A percentile compares a stretch with the other conserved stretches of the same genome.
Conservation (phyloP, 2,113 vertebrate genomes). For the Equus quagga region DNA sequence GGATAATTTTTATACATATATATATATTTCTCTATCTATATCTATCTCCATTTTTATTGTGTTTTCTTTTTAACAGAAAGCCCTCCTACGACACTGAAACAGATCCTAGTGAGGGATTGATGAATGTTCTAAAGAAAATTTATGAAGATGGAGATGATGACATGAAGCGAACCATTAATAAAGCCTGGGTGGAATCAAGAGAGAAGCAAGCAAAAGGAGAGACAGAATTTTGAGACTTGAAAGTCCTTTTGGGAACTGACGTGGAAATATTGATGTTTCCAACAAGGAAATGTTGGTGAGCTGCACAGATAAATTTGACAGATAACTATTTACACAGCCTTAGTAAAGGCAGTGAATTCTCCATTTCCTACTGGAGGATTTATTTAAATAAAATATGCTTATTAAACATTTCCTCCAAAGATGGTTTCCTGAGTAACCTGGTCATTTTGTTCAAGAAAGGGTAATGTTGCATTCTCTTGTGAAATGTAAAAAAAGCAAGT, state of each 20-base stretch:
- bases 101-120: constrained; percentile 96
- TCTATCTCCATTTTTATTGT: neutral
- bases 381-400: constrained; percentile 87
- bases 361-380: constrained; percentile 85
- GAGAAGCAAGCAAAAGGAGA: constrained; percentile 95
- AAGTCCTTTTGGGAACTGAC: constrained; percentile 66
- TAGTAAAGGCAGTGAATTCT: constrained; percentile 82
- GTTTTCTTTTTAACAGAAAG: constrained; percentile 88
- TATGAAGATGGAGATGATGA: constrained; percentile 98
- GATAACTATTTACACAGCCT: constrained; percentile 81
- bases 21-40: neutral
- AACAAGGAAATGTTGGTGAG: constrained; percentile 77
- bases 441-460: constrained; percentile 47
- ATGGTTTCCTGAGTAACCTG: constrained; percentile 56
- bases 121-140: constrained; percentile 98
- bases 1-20: neutral
- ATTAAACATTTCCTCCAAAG: constrained; percentile 66
- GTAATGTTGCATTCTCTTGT: neutral
- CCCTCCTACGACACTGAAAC: constrained; percentile 91
- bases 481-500: constrained; percentile 45
- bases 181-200: constrained; percentile 98
- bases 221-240: constrained; percentile 90
- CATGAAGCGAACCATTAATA: constrained; percentile 98
- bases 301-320: constrained; percentile 78
- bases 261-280: constrained; percentile 80